Base-by-base conservation (phyloP, 2,113 vertebrate genomes). In the Fregata magnificens region DNA sequence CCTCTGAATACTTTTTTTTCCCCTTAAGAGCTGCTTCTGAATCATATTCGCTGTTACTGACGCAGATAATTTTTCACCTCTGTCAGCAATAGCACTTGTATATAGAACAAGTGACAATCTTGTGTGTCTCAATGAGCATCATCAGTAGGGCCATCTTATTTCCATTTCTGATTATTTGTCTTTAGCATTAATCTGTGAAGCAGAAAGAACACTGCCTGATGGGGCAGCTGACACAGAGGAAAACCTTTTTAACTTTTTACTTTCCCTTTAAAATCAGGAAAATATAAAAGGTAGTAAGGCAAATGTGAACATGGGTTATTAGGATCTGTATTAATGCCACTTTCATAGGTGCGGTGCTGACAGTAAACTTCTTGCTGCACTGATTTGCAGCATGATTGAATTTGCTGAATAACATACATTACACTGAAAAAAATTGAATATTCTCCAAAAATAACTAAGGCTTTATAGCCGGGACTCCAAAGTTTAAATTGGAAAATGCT, bases 141-240 rank as follows among this genome's bases (percentile, higher is more conserved):
- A 34, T 11, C 65, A 80, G 50, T 47, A 70, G 38, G 47, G 31
- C 18, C 28, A 26, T 25, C n/a, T 78, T 85, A 89, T 73, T 95
- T 94, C 65, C 62, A 72, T 85, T 81, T 87, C 61, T 63, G 67
- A 86, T 52, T 89, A 82, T 87, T 94, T 96, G 22, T 55, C 61
- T 82, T 84, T 25, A 66, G 25, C 19, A 40, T 76, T 90, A 61
- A 65, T n/a, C 62, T 73, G 14, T 80, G 66, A 89, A 90, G 89
- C 66, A 90, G 73, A 82, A 90, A 67, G 40, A 80, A 24, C 1
- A 8, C 34, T 77, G 34, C 28, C 67, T 84, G 34, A 36, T 65
- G 21, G 28, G 61, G 50, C 56, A 96, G 44, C 65, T 88, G 80
- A 78, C 69, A 71, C 63, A 66, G 40, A 73, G 26, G 76, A 90